A percentile compares a stretch with the other conserved stretches of the same genome.
Conservation (phyloP, 2,888 invertebrate genomes). For the Cyclophora punctaria region DNA sequence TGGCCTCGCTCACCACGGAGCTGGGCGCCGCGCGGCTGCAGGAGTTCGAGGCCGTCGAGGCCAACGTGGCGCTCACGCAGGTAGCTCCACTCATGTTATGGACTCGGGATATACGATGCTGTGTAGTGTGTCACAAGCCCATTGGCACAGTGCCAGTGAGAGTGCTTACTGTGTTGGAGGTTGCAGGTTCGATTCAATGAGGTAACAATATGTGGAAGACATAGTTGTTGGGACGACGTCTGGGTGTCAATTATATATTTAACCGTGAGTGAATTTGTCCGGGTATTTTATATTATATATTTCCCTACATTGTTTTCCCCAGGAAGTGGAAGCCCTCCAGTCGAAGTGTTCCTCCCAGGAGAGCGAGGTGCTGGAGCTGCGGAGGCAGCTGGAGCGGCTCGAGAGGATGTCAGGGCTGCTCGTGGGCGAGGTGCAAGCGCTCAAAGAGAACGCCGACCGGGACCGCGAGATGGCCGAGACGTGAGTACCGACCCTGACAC, state of each 20-base stretch:
- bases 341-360: slow-evolving; percentile 64
- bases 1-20: slow-evolving; percentile 80
- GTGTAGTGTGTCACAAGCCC: too few relatives aligned
- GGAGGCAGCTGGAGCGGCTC: slow-evolving; percentile 75
- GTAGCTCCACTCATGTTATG: too few relatives aligned
- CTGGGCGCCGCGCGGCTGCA: slow-evolving; percentile 77
- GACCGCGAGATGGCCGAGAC: slow-evolving; percentile 76
- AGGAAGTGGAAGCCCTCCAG: slow-evolving; percentile 72
- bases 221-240: too few relatives aligned
- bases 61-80: slow-evolving; percentile 72
- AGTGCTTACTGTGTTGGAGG: too few relatives aligned
- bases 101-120: too few relatives aligned
- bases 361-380: slow-evolving; percentile 68
- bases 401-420: slow-evolving; percentile 79
- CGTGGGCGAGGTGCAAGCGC: slow-evolving; percentile 77
- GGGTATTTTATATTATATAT: too few relatives aligned
- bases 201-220: too few relatives aligned
- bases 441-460: slow-evolving; percentile 77
- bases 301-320: slow-evolving; percentile 7
- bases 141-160: too few relatives aligned
- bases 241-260: too few relatives aligned
- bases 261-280: too few relatives aligned
- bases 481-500: slow-evolving; percentile 36
- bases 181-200: too few relatives aligned
- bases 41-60: slow-evolving; percentile 83